Conservation (phyloP, 2,888 invertebrate genomes). For the Chrysina gloriosa region DNA sequence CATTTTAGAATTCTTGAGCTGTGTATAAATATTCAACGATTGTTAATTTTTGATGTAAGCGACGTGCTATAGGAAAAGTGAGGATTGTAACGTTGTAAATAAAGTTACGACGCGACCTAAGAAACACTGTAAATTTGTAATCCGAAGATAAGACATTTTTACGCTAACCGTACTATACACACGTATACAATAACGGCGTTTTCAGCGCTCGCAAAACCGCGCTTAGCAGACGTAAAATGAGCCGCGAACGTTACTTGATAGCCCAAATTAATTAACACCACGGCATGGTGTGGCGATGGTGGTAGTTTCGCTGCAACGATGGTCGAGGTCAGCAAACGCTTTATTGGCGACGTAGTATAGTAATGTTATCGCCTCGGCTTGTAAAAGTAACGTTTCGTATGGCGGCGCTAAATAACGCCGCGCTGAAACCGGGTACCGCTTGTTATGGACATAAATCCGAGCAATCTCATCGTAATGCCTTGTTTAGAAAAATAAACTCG, state of each 20-base stretch:
- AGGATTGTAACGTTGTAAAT: no score
- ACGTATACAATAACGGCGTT: no score
- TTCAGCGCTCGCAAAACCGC: background rate
- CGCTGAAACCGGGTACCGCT: background rate
- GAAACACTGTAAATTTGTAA: no score
- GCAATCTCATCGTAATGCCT: background rate
- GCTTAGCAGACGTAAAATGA: background rate
- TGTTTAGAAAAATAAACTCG: background rate
- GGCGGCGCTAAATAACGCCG: background rate
- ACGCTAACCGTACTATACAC: no score
- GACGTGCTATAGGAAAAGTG: no score
- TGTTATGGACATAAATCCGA: background rate
- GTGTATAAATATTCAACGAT: no score
- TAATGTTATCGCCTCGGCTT: conserved; percentile 7
- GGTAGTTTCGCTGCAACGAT: background rate
- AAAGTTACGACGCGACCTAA: no score
- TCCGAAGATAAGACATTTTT: no score
- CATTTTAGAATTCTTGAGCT: no score
- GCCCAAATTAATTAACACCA: background rate
- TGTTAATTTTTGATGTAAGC: no score
- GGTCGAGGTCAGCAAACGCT: conserved; percentile 3
- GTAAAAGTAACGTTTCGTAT: background rate
- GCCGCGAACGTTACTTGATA: conserved; percentile 6
- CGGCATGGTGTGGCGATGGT: conserved; percentile 2
- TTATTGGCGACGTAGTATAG: background rate